phyloP scores from a whole-genome alignment of 2,888 invertebrate genomes.

The Patella pellucida region DNA sequence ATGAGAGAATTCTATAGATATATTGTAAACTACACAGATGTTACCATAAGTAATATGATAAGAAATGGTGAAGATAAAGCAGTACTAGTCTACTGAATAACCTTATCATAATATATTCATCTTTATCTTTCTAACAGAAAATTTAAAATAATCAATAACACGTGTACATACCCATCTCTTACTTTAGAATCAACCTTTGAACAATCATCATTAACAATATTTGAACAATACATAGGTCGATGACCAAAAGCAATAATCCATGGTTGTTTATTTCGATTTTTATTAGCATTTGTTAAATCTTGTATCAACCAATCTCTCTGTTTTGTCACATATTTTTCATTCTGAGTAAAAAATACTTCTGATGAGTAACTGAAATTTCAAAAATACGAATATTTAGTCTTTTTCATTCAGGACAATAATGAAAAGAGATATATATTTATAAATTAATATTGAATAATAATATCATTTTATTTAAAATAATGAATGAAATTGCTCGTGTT shows the following conservation, averaged over 20 bases:
- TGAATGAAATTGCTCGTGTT: no score
- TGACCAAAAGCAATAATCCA: conserved; percentile 68
- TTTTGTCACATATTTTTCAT: conserved; percentile 77
- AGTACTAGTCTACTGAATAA: no score
- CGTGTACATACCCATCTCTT: conserved; percentile 43
- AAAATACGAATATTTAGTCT: background rate
- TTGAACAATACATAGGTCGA: conserved; percentile 69
- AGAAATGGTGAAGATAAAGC: no score
- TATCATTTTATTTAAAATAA: no score
- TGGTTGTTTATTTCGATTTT: conserved; percentile 45
- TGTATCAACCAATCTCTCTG: conserved; percentile 50
- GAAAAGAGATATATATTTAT: background rate
- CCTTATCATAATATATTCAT: no score
- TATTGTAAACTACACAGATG: no score
- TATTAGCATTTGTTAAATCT: conserved; percentile 54
- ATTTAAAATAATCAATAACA: no score
- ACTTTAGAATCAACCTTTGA: conserved; percentile 40
- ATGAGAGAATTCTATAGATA: no score
- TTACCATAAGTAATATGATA: no score
- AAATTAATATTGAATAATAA: background rate
- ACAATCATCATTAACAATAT: conserved; percentile 63
- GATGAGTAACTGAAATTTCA: conserved; percentile 46
- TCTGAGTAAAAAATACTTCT: conserved; percentile 57
- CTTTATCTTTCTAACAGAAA: no score
- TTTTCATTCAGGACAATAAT: background rate